Conservation (phyloP, 2,888 invertebrate genomes). For the Temnothorax rugatulus region DNA sequence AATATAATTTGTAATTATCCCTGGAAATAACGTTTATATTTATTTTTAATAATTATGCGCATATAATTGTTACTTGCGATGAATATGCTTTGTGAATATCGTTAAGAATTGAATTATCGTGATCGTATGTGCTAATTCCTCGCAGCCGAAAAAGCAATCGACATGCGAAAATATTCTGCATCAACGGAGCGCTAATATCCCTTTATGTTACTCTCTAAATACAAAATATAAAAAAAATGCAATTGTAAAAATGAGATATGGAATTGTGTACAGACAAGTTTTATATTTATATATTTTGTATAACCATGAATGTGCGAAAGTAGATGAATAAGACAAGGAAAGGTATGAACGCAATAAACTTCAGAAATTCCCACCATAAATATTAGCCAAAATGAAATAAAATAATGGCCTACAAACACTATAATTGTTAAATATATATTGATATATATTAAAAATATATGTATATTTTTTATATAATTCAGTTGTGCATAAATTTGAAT, state of each 20-base stretch:
- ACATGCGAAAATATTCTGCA: neutral
- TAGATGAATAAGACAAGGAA: neutral
- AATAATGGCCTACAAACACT: neutral
- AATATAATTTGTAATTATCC: constrained; percentile 15
- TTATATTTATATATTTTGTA: constrained; percentile 48
- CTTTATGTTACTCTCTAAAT: neutral
- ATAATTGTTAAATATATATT: neutral
- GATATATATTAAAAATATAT: neutral
- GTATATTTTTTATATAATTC: neutral
- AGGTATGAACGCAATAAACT: neutral
- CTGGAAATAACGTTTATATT: constrained; percentile 24
- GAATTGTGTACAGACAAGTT: constrained; percentile 21
- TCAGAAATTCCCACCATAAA: neutral
- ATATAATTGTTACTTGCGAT: neutral
- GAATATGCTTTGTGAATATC: neutral
- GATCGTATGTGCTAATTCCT: neutral
- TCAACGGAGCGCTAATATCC: neutral
- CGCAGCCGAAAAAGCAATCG: neutral
- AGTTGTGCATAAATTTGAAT: neutral
- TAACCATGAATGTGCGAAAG: neutral
- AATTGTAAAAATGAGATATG: neutral
- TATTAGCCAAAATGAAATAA: constrained; percentile 8
- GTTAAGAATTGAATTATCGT: neutral
- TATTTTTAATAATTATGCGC: constrained; percentile 27
- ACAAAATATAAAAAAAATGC: neutral